phyloP scores from a whole-genome alignment of 2,113 vertebrate genomes.

The Lophius piscatorius region DNA sequence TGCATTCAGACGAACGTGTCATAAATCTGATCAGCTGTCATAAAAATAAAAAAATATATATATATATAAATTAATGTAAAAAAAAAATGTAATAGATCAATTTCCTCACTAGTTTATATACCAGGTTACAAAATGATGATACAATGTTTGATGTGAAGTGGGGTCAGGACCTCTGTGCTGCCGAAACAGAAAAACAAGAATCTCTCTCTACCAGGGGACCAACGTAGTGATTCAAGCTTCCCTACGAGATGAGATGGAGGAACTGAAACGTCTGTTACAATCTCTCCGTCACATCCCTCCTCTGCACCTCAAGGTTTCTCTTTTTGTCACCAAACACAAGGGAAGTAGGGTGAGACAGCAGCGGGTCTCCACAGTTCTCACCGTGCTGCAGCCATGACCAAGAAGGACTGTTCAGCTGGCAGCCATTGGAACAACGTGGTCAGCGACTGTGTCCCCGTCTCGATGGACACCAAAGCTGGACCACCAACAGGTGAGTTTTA shows the following conservation, averaged over 20 bases:
- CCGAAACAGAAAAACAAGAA: conserved; percentile 14
- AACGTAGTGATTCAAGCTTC: conserved; percentile 68
- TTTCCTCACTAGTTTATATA: background rate
- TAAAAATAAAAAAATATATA: background rate
- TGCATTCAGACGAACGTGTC: background rate
- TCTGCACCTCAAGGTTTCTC: background rate
- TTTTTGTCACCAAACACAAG: conserved; percentile 11
- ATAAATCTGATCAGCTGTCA: background rate
- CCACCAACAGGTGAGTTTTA: conserved; percentile 40
- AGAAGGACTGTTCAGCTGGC: conserved; percentile 41
- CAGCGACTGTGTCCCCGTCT: accelerated
- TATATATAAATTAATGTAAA: too few relatives aligned
- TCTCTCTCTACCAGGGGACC: conserved; percentile 38
- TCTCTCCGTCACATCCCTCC: conserved; percentile 5
- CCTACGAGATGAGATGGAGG: conserved; percentile 62
- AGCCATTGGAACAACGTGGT: conserved; percentile 40
- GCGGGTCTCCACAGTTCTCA: background rate
- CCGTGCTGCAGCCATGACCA: conserved; percentile 30
- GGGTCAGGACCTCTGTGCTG: conserved; percentile 17
- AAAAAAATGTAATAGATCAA: background rate
- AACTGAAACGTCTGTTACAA: conserved; percentile 74
- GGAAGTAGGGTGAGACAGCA: conserved; percentile 2
- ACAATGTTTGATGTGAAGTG: background rate
- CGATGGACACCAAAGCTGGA: background rate
- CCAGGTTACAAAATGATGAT: background rate